phyloP scores from a whole-genome alignment of 2,888 invertebrate species.

The Acronicta aceris region DNA sequence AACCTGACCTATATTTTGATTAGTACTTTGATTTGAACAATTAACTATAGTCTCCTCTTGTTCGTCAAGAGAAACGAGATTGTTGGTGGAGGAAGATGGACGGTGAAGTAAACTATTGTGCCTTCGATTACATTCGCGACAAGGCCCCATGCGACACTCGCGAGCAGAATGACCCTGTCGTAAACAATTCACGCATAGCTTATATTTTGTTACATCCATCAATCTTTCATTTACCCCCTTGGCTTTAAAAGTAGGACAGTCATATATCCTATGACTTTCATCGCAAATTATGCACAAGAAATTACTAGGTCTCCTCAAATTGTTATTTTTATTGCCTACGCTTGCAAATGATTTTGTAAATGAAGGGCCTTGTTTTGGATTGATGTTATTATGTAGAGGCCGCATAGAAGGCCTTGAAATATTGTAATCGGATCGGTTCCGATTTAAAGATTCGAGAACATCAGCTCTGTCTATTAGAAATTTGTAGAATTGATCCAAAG shows the following conservation, averaged over 20 bases:
- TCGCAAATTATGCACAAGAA: slow-evolving; percentile 44
- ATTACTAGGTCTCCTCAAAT: neutral
- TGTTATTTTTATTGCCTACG: neutral
- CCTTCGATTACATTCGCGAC: slow-evolving; percentile 41
- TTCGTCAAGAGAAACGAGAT: neutral
- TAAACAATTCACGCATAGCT: slow-evolving; percentile 48
- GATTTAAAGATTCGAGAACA: slow-evolving; percentile 1
- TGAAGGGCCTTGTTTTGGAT: neutral
- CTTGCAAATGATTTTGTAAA: neutral
- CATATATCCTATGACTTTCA: slow-evolving; percentile 47
- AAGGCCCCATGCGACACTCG: slow-evolving; percentile 53
- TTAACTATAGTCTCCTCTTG: slow-evolving; percentile 5
- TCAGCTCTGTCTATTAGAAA: neutral
- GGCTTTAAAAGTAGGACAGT: slow-evolving; percentile 45
- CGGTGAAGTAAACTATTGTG: slow-evolving; percentile 53
- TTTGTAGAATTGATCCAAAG: neutral
- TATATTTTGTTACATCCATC: slow-evolving; percentile 28
- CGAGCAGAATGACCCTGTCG: slow-evolving; percentile 40
- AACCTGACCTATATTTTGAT: slow-evolving; percentile 5
- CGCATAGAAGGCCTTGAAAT: neutral
- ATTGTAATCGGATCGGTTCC: neutral
- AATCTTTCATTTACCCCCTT: slow-evolving; percentile 31
- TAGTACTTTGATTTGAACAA: slow-evolving; percentile 2
- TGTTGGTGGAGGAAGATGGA: neutral
- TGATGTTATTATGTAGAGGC: neutral